Conservation (phyloP, 2,113 vertebrate species). For the Odontesthes bonariensis region DNA sequence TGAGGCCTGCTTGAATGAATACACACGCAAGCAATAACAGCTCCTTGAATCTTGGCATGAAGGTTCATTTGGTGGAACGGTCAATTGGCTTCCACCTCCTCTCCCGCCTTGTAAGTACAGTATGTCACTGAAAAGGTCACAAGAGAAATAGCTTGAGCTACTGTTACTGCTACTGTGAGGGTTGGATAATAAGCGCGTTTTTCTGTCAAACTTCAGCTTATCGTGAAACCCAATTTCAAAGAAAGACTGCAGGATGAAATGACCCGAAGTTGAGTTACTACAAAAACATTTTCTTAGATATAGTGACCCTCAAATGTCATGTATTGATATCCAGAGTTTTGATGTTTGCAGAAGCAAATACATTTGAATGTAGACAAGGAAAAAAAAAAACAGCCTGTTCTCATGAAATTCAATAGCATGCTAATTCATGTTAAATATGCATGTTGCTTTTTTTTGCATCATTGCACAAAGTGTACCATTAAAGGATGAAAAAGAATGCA, state of each 20-base stretch:
- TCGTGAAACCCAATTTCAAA: conserved; percentile 22
- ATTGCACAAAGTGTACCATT: too few species aligned
- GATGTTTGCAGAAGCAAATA: too few species aligned
- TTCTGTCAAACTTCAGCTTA: conserved; percentile 4
- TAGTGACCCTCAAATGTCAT: background rate
- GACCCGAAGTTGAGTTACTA: background rate
- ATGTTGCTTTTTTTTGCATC: too few species aligned
- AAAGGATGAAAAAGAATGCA: too few species aligned
- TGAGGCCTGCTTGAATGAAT: conserved; percentile 62
- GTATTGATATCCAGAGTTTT: background rate
- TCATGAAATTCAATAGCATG: too few species aligned
- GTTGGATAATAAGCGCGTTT: conserved; percentile 15
- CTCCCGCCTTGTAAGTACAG: conserved; percentile 45
- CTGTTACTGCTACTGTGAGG: background rate
- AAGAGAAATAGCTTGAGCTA: conserved; percentile 25
- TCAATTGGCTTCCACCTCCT: conserved; percentile 46
- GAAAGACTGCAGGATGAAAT: background rate
- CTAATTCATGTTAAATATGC: too few species aligned
- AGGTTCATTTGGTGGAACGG: conserved; percentile 36
- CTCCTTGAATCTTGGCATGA: conserved; percentile 30
- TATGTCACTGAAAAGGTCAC: conserved; percentile 61
- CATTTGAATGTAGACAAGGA: too few species aligned
- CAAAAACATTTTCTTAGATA: background rate
- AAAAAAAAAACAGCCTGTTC: too few species aligned
- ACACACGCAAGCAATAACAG: conserved; percentile 55